Conservation (phyloP, 2,888 invertebrate genomes). For the Byasa hedistus region DNA sequence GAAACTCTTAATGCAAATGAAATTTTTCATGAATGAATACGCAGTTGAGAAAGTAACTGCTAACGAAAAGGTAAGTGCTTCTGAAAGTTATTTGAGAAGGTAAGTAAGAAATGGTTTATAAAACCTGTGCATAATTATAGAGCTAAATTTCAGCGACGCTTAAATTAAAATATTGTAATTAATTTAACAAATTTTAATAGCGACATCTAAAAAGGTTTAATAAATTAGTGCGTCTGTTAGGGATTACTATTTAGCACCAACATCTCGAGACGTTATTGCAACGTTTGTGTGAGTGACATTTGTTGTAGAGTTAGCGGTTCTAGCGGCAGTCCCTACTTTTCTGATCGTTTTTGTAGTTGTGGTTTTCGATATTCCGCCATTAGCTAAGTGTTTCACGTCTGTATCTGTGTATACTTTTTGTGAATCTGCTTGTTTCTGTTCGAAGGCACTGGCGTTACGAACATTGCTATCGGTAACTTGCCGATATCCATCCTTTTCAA, state of each 20-base stretch:
- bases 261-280: constrained; percentile 65
- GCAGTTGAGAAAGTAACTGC: background rate
- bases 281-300: constrained; percentile 63
- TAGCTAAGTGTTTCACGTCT: constrained; percentile 63
- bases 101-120: background rate
- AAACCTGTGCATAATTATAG: background rate
- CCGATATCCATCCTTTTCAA: constrained; percentile 59
- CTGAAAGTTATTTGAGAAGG: background rate
- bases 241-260: constrained; percentile 61
- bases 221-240: background rate
- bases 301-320: constrained; percentile 59
- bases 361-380: constrained; percentile 65
- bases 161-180: background rate
- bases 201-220: background rate
- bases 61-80: too few relatives aligned
- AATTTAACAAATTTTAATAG: background rate
- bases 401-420: constrained; percentile 65
- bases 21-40: background rate
- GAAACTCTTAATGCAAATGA: too few relatives aligned
- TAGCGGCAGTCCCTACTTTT: constrained; percentile 65
- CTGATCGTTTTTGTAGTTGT: constrained; percentile 68
- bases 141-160: background rate
- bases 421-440: constrained; percentile 55
- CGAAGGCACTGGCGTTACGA: constrained; percentile 58
- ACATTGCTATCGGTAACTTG: constrained; percentile 59